Base-by-base conservation (phyloP, 2,888 invertebrate genomes). In the Gastrophysa polygoni region DNA sequence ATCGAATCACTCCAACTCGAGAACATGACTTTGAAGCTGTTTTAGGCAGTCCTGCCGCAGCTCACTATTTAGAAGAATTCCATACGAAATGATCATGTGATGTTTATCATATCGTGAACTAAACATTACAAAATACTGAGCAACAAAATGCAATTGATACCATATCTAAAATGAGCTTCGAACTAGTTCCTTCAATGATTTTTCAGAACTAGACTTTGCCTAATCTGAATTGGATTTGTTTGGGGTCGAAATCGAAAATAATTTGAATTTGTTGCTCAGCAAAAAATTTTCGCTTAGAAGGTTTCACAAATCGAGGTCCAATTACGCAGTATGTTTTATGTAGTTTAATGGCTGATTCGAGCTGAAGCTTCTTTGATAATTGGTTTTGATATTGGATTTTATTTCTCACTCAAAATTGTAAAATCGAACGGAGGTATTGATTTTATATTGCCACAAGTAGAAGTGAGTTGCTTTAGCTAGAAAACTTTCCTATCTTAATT, bases 1-100 rank as follows among this genome's bases (percentile, higher is more conserved):
- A 50, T 32, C 18, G 18, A 18, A 18, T 52, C 20, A 52, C 17
- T 20, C 7, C 20, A 61, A 62, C 66, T 69, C 69, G 64, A 69
- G 65, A 59, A 59, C 67, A 71, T 70, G 69, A 67, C 66, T 68
- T 71, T 66, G 61, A 52, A 57, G 58, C 38, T 58, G 50, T 62
- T 63, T n/a, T 59, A 57, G 62, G 69, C 67, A 46, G 54, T 68
- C 48, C 48, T 69, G 69, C 74, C 72, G 60, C 68, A 64, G 73
- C 74, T 76, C 73, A 74, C 71, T 71, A 68, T 70, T 72, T 62
- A 70, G 69, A 75, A 74, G 73, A 75, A 75, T 77, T 74, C 75
- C 75, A 76, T 70, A 70, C 66, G 70, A n/a, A 71, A 69, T 66
- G 68, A 73, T 68, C 63, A 73, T 72, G 71, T 72, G 71, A 72